Evolutionary conservation across 2,113 vertebrate species (phyloP).

Genomic region (Rallus limicola): DNA sequence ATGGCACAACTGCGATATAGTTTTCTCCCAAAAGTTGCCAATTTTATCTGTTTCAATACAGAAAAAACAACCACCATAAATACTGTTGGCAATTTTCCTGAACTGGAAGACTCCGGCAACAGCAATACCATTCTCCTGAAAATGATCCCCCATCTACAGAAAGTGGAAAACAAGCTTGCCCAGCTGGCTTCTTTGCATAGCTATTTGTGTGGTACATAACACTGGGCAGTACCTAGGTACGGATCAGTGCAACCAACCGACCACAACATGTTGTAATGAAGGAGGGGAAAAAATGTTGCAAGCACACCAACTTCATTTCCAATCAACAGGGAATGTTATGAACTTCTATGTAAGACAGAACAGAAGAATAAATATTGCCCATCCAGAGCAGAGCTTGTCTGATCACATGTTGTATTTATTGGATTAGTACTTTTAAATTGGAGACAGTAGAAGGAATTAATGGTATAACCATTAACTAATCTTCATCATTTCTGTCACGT

Average conservation of each 20-base stretch:
- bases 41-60: not conserved
- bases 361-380: not conserved
- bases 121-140: not conserved
- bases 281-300: not conserved
- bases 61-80: not conserved
- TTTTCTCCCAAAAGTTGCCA: not conserved
- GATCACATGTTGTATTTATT: not conserved
- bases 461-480: too few relatives aligned
- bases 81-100: not conserved
- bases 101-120: accelerated
- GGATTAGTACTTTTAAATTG: not conserved
- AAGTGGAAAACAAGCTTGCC: not conserved
- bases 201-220: not conserved
- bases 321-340: not conserved
- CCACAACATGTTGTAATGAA: accelerated
- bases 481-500: not conserved
- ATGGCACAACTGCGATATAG: accelerated
- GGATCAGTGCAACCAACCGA: not conserved
- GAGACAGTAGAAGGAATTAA: not conserved
- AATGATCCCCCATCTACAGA: not conserved
- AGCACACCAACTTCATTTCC: not conserved
- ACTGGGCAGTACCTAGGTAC: not conserved
- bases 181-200: not conserved
- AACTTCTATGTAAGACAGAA: not conserved
- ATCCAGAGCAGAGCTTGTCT: not conserved